Conservation (phyloP, 2,888 invertebrate genomes). For the Conistra vaccinii region DNA sequence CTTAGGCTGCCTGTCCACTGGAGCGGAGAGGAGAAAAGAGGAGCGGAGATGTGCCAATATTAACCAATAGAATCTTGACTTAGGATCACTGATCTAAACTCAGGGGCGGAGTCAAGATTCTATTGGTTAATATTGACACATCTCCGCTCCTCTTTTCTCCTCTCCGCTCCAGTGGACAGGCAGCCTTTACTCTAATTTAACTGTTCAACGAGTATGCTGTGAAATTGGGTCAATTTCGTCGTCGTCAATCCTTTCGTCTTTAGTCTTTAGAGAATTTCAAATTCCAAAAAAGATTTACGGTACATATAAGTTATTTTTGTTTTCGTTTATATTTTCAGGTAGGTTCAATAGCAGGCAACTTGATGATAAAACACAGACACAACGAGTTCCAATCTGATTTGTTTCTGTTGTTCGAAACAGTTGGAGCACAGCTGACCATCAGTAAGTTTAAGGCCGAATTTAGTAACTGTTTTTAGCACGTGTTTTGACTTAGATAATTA, state of each 20-base stretch:
- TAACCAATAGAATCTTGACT: too few relatives aligned
- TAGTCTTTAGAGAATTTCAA: not conserved
- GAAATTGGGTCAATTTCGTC: not conserved
- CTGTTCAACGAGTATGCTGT: conserved; percentile 12
- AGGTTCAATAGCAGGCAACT: conserved; percentile 93
- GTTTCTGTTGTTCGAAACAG: conserved; percentile 87
- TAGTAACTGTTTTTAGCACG: not conserved
- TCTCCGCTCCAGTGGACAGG: too few relatives aligned
- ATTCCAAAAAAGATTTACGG: not conserved
- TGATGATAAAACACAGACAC: conserved; percentile 92
- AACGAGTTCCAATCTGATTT: conserved; percentile 93
- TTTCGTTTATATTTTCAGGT: conserved; percentile 79
- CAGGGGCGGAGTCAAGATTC: too few relatives aligned
- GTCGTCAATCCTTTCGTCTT: not conserved
- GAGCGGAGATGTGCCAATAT: too few relatives aligned
- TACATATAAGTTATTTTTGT: not conserved
- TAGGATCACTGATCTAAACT: too few relatives aligned
- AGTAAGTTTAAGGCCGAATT: conserved; percentile 65
- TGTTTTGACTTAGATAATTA: not conserved
- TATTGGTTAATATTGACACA: too few relatives aligned
- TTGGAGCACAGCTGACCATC: conserved; percentile 78
- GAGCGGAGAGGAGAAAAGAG: too few relatives aligned
- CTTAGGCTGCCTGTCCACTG: too few relatives aligned
- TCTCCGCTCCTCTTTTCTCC: too few relatives aligned
- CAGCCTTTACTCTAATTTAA: not conserved